Base-by-base conservation (phyloP, 53 echinoderm and acorn worm species). In the Actinopyga echinites region DNA sequence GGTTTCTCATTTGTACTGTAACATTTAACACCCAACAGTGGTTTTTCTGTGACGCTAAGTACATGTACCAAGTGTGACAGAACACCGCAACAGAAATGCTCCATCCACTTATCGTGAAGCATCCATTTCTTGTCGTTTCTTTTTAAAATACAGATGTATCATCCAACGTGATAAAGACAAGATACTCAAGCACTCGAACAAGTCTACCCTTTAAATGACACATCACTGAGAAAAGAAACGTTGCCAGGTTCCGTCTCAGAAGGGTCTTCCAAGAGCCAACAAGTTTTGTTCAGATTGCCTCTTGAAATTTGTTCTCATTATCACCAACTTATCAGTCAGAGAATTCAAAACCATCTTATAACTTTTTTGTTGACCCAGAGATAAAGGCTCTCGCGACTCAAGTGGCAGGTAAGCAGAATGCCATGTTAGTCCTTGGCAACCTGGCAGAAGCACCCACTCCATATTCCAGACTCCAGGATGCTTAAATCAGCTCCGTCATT, bases 271-370 rank as follows among this genome's bases (percentile, higher is more conserved):
- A 9, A 71, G 71, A 71, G 71, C 71, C 42, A 71, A 71, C 71
- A 71, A 71, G 71, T 71, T 71, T 44, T 20, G 23, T 44, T 25
- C 23, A 71, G 71, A 71, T 71, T 71, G 71, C 71, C 71, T 71
- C 71, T 71, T 71, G 71, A 71, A 71, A 71, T 71, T 71, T 71
- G 71, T 71, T 44, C 71, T 71, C 71, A 71, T 71, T 71, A 71
- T 71, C 71, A 24, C 71, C 40, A 71, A 71, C 71, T 71, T 71
- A 71, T 71, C 71, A 71, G 40, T 71, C 42, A 23, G 44, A 42
- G 42, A 71, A 44, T 25, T 40, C 44, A 44, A 71, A 71, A 71
- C 71, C 71, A 71, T 40, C 40, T 71, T 71, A 71, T 44, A 24
- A 71, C 40, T 22, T 71, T n/a, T 49, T 71, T 71, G 71, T 71